Base-by-base conservation (phyloP, 2,113 vertebrate genomes). In the Saguinus imperator region DNA sequence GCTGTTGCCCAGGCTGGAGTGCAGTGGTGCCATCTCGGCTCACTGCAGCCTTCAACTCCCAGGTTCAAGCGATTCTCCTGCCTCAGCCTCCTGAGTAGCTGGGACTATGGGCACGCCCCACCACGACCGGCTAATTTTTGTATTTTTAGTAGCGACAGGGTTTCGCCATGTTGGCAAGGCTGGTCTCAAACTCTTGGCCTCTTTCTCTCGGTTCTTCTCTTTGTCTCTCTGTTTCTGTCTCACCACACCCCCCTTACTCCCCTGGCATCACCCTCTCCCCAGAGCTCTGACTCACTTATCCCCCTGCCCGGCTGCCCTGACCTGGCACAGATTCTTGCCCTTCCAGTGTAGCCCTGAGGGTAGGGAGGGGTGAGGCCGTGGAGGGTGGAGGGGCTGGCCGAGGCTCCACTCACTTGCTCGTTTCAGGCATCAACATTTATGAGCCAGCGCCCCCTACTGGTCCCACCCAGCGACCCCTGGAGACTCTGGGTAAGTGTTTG, bases 391-490 rank as follows among this genome's bases (percentile, higher is more conserved):
- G 72, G 2, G 35, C 35, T 14, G 2, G 27, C 86, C 94, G 86
- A 94, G 43, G 76, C 88, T 1, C 52, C 9, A 0, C 40, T 43
- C 40, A 0, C 68, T 25, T 32, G 11, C 48, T 2, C n/a, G 0
- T 94, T 96, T 43, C 94, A 98, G 98, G 98, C 23, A 97, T 98
- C 94, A 98, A 98, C 76, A 96, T 98, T 57, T 98, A 97, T 32
- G 96, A 98, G 68, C 96, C 97, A 16, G 98, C 98, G 3, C 97
- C 98, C 18, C 76, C 92, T 75, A 85, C 79, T 0, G 76, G 95
- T 13, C 96, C 96, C 55, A 96, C 96, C 18, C 88, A 45, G 79
- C 92, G 85, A 66, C 94, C 97, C 27, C 97, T 98, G 92, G 95
- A 98, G 83, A 88, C 87, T 1, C 95, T 98, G 88, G 98, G 98